Base-by-base conservation (phyloP, 2,797 vertebrate species). In the Apodemus agrarius region DNA sequence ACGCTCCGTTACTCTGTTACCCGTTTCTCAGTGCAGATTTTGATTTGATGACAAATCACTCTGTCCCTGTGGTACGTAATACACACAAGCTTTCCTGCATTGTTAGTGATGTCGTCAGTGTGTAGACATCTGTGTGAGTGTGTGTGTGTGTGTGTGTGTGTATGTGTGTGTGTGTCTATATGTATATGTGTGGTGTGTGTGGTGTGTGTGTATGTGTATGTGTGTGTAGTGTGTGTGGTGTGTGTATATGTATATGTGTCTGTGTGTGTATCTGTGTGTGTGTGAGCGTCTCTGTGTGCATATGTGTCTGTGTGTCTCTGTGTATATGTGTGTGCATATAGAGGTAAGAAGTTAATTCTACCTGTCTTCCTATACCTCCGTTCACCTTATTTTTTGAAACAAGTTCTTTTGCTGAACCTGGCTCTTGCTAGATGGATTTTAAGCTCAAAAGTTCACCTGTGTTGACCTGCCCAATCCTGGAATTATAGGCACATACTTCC, bases 1-100 rank as follows among this genome's bases (percentile, higher is more conserved):
- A 22, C 6, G 2, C 10, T 19, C 5, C 9, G 19, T 49, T 19
- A 4, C 34, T 19, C 17, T 8, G 14, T 49, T 37, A 0, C 14
- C 29, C 0, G 0, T 17, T 93, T 74, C 74, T 31, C 14, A 74
- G 74, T 31, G 4, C 5, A 3, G 10, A 43, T 34, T 10, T 43
- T 52, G 46, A 13, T 4, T 6, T 6, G 12, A 37, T 21, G 24
- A 3, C 0, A 19, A 26, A 37, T 57, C 11, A 8, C 4, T 10
- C 11, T 57, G n/a, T 59, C 24, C 29, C 17, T 49, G 29, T n/a
- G n/a, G 19, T 17, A 0, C 24, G 43, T 21, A 17, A 21, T 5
- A n/a, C 5, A 57, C 0, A 12, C 21, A 40, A 4, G 10, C 63
- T 12, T 8, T 63, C 10, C 24, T 13, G 26, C 10, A 3, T 49